Conservation (phyloP, 2,888 invertebrate species). For the Eugnorisma glareosa region DNA sequence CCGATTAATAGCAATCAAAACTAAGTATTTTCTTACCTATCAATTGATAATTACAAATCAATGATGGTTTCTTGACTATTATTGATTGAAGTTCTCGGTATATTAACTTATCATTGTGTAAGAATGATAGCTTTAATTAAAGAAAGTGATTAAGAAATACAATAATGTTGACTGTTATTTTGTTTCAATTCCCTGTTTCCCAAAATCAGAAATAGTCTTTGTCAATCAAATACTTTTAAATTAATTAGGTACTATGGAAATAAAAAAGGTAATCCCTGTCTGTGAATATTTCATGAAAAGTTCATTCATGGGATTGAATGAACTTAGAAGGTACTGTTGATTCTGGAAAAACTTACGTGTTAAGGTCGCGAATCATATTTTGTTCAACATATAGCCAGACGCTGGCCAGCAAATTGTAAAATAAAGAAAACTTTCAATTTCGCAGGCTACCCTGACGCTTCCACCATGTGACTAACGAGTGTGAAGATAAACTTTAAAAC, state of each 20-base stretch:
- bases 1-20: constrained; percentile 1
- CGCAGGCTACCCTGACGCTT: too few species aligned
- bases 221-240: not conserved
- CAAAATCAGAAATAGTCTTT: not conserved
- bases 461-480: too few species aligned
- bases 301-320: too few species aligned
- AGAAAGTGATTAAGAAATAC: not conserved
- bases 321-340: too few species aligned
- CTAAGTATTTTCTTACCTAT: not conserved
- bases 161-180: not conserved
- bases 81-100: not conserved
- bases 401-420: too few species aligned
- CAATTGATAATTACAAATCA: not conserved
- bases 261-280: too few species aligned
- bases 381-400: too few species aligned
- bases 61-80: too few species aligned
- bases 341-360: too few species aligned
- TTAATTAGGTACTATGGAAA: not conserved
- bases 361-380: too few species aligned
- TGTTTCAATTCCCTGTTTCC: not conserved
- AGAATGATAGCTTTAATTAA: not conserved
- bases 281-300: too few species aligned
- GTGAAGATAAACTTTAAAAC: constrained; percentile 13
- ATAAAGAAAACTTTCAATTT: too few species aligned
- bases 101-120: not conserved